A percentile compares a stretch with the other conserved stretches of the same genome.
These are phyloP conservation scores for Micronycteris hirsuta DNA, from an alignment of 2,113 vertebrate species.

Conservation along the genomic window DNA sequence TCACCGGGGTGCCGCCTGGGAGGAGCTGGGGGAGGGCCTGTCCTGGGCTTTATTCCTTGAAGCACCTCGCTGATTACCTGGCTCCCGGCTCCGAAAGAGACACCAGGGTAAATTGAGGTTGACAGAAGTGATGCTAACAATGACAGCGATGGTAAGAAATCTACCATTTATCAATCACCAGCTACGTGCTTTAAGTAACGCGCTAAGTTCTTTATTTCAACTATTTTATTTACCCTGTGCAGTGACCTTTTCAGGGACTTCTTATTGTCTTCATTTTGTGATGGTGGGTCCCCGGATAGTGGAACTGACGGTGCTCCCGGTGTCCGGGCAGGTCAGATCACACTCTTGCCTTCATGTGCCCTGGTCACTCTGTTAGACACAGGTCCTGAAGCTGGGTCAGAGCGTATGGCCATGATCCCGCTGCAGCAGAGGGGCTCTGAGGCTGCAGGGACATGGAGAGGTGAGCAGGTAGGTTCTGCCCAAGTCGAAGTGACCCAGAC, in stretches of 20 bases:
- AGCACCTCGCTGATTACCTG: background rate
- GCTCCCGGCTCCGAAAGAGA: background rate
- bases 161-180: background rate
- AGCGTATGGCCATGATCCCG: rapidly evolving
- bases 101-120: background rate
- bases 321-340: background rate
- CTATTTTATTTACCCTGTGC: background rate
- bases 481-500: background rate
- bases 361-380: background rate
- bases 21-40: background rate
- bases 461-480: background rate
- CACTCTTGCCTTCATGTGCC: background rate
- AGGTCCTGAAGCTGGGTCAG: rapidly evolving
- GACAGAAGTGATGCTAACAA: background rate
- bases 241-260: background rate
- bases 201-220: background rate
- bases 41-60: rapidly evolving
- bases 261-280: background rate
- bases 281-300: no score
- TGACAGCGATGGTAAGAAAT: rapidly evolving
- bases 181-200: background rate
- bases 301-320: background rate
- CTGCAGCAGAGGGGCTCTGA: background rate
- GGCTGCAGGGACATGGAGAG: background rate
- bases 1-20: background rate